These are phyloP conservation scores for Deroplatys truncata DNA, from an alignment of 2,888 invertebrate genomes.

Conservation along the genomic window DNA sequence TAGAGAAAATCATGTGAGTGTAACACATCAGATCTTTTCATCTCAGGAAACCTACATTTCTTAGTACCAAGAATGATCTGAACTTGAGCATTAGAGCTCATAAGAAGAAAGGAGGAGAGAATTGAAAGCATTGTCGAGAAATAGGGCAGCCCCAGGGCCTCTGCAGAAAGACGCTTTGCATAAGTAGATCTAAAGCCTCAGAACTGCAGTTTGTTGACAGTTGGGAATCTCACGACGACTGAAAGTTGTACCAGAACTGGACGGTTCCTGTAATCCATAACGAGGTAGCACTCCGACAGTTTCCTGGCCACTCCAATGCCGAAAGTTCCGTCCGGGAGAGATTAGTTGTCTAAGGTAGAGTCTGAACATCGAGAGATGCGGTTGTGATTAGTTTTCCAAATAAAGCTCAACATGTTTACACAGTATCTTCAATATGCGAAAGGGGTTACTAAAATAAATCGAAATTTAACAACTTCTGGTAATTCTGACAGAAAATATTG, in stretches of 20 bases:
- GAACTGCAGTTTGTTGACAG: not conserved
- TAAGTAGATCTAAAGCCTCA: not conserved
- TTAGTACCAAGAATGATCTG: too few relatives aligned
- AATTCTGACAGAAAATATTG: too few relatives aligned
- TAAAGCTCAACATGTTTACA: not conserved
- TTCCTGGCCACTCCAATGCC: not conserved
- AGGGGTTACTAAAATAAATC: too few relatives aligned
- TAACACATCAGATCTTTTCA: too few relatives aligned
- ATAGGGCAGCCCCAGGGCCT: too few relatives aligned
- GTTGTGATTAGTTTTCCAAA: not conserved
- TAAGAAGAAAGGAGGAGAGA: not conserved
- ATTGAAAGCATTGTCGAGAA: not conserved
- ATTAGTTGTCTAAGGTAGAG: not conserved
- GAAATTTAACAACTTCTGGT: too few relatives aligned
- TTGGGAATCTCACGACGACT: not conserved
- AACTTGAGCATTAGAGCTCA: too few relatives aligned
- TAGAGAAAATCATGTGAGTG: too few relatives aligned
- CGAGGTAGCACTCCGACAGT: not conserved
- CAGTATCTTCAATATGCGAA: too few relatives aligned
- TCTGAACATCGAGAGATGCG: not conserved
- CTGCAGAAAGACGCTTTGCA: not conserved
- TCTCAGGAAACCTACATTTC: too few relatives aligned
- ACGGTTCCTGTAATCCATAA: not conserved
- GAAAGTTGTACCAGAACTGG: not conserved
- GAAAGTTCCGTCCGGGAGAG: not conserved